Evolutionary conservation across 2,113 vertebrate species (phyloP).

Genomic region (Saguinus imperator): DNA sequence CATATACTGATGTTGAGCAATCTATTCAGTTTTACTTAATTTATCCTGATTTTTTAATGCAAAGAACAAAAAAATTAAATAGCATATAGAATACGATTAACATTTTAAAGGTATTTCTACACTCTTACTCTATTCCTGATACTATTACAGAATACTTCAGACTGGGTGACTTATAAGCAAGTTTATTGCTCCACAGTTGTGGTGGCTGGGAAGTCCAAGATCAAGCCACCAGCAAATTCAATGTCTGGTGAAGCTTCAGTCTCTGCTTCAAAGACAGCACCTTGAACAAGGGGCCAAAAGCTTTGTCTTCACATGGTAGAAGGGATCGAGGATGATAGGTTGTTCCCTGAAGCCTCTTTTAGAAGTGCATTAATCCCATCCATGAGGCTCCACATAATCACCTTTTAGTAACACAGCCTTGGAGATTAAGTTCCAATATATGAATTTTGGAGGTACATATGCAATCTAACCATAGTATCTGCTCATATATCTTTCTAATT

Average conservation of each 20-base stretch:
- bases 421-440: neutral
- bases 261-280: neutral
- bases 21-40: neutral
- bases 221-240: neutral
- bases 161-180: neutral
- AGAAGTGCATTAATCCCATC: neutral
- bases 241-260: neutral
- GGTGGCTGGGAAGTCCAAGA: neutral
- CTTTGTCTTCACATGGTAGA: neutral
- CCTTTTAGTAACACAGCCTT: neutral
- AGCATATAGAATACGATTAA: neutral
- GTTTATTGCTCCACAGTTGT: neutral
- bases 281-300: neutral
- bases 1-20: neutral
- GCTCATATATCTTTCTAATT: neutral
- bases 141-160: neutral
- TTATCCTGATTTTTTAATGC: neutral
- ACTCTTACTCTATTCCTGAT: neutral
- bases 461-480: neutral
- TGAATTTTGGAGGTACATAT: neutral
- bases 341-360: neutral
- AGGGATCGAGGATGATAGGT: neutral
- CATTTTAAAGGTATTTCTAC: neutral
- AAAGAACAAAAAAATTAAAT: neutral
- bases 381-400: neutral